A percentile compares a stretch with the other conserved stretches of the same genome.
phyloP scores from a whole-genome alignment of 1,140 invertebrate genomes.

The Drosophila pruinosa region DNA sequence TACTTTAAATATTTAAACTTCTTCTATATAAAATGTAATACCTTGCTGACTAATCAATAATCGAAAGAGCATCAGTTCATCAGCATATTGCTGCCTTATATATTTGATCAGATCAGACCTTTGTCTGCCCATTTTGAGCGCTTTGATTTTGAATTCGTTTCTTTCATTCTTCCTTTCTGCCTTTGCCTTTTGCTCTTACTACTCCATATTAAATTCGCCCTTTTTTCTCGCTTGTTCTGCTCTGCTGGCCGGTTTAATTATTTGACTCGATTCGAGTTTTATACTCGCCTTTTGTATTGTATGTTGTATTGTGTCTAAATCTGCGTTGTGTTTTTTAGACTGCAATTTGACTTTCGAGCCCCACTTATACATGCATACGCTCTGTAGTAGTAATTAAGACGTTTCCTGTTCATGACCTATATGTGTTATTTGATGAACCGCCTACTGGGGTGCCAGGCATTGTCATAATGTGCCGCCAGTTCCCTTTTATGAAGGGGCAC shows the following conservation, averaged over 20 bases:
- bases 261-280: constrained; percentile 58
- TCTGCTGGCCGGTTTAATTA: constrained; percentile 67
- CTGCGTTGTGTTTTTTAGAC: constrained; percentile 38
- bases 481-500: not conserved
- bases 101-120: constrained; percentile 42
- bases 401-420: constrained; percentile 73
- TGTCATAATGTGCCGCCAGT: not conserved
- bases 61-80: not conserved
- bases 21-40: too few relatives aligned
- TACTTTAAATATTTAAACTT: not conserved
- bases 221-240: constrained; percentile 54
- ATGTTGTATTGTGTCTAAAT: not conserved
- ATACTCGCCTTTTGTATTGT: constrained; percentile 13
- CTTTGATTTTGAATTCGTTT: constrained; percentile 17
- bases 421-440: not conserved
- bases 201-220: constrained; percentile 21
- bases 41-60: too few relatives aligned
- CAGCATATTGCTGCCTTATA: not conserved
- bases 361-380: constrained; percentile 61
- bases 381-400: constrained; percentile 78
- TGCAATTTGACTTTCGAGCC: constrained; percentile 71
- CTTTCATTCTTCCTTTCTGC: not conserved
- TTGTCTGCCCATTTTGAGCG: constrained; percentile 34
- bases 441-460: not conserved
- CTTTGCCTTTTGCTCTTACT: constrained; percentile 4